Evolutionary conservation across 2,113 vertebrate species (phyloP).

Genomic region (Urocitellus parryii): DNA sequence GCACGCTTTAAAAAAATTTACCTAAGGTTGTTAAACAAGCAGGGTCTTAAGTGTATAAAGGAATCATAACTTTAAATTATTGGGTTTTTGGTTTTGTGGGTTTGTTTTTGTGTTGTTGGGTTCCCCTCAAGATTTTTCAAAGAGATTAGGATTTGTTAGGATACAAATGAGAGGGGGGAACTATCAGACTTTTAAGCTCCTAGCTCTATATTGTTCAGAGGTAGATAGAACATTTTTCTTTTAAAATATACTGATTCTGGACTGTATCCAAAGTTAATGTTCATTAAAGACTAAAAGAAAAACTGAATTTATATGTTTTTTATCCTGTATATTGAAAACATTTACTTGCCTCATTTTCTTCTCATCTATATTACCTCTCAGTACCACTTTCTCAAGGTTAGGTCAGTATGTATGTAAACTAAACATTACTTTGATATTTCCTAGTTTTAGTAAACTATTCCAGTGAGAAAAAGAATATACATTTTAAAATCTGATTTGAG

Average conservation of each 20-base stretch:
- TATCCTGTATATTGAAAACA: neutral
- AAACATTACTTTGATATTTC: neutral
- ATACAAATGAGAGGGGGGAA: neutral
- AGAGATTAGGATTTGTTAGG: neutral
- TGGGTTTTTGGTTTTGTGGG: neutral
- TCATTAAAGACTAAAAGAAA: slow-evolving; percentile 5
- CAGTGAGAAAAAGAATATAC: neutral
- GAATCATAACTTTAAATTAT: neutral
- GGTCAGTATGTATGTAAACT: neutral
- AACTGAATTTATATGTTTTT: neutral
- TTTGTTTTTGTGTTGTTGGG: neutral
- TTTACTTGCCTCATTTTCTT: neutral
- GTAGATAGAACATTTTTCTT: neutral
- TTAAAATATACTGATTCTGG: neutral
- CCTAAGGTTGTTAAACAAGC: neutral
- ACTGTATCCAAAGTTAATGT: neutral
- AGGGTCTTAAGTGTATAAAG: neutral
- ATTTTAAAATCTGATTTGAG: neutral
- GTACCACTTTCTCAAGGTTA: neutral
- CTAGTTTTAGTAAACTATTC: slow-evolving; percentile 43
- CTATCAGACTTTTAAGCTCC: neutral
- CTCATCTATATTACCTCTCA: neutral
- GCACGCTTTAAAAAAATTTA: neutral
- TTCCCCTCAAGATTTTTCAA: neutral
- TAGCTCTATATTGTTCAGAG: neutral